Evolutionary conservation across 37 sponge, comb jelly and placozoan species (phyloP), one percentile per base, ranked within the genome.

Genomic region (Chondrosia reniformis): DNA sequence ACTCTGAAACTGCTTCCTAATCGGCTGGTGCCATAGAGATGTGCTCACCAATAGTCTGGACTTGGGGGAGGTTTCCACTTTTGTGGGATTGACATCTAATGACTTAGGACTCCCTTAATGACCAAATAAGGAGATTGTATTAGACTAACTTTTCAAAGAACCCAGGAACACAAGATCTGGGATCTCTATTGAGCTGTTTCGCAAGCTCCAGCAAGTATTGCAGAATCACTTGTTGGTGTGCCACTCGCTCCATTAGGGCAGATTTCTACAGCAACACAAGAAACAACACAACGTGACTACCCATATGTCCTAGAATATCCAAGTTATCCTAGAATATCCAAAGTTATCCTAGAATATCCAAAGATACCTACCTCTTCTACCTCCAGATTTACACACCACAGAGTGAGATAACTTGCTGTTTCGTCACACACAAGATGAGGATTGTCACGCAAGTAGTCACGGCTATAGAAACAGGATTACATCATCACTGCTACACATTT

Each of bases 121-220:
- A 15, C 15, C 52, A 10, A 49, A 49, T 49, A 49, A 49, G 10
- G 10, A 15, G 15, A 49, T 15, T 19, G 52, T 49, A 15, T 10
- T 30, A 76, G 2, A 3, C 73, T 78, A 46, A 90, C 92, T 86
- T 83, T 25, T 83, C 74, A 81, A 94, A 97, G 86, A 97, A 93
- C 19, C 87, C 85, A 17, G 77, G 86, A 4, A 93, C 83, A 76
- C 94, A 93, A 24, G 89, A 94, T 46, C 96, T 75, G 4, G 99
- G 99, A 40, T 95, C 94, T 46, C 85, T 66, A 4, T 93, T 72
- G 62, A 98, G 77, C 58, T 89, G 91, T 28, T 82, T 88, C 59
- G 91, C 91, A 59, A 98, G 82, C 76, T 98, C 94, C 54, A 98
- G 82, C 33, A 98, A 88, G 86, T 95, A 98, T 84, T 98, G 96